Percentiles rank a stretch among this genome's conserved stretches.
phyloP scores from a whole-genome alignment of 2,797 vertebrate genomes.

The Aeoliscus strigatus region DNA sequence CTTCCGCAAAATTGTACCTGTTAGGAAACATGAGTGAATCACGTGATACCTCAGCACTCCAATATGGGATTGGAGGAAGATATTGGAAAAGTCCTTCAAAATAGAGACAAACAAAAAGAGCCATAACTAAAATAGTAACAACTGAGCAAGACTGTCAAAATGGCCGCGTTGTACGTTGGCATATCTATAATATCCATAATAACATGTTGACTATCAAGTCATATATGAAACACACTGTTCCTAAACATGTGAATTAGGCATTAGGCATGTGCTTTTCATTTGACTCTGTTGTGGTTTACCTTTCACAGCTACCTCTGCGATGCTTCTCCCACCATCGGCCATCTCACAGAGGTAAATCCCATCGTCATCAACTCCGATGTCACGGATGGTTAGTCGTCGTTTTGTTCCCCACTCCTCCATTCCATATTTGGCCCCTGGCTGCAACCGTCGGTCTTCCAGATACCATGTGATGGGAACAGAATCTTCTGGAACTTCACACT shows the following conservation, averaged over 20 bases:
- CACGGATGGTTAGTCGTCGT: slow-evolving; percentile 87
- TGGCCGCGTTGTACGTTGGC: too few species aligned
- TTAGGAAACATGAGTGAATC: slow-evolving; percentile 11
- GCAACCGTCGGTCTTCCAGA: slow-evolving; percentile 90
- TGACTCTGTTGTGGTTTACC: slow-evolving; percentile 66
- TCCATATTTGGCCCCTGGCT: slow-evolving; percentile 92
- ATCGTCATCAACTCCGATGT: slow-evolving; percentile 89
- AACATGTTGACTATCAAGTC: too few species aligned
- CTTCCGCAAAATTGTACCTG: slow-evolving; percentile 88
- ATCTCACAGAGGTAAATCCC: slow-evolving; percentile 98
- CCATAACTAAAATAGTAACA: too few species aligned
- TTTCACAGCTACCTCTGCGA: slow-evolving; percentile 94
- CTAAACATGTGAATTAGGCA: too few species aligned
- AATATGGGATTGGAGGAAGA: too few species aligned
- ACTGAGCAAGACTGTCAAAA: too few species aligned
- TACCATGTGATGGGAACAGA: slow-evolving; percentile 93
- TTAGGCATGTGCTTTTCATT: too few species aligned
- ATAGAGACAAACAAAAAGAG: too few species aligned
- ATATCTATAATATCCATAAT: too few species aligned
- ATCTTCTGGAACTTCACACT: slow-evolving; percentile 94
- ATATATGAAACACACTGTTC: too few species aligned
- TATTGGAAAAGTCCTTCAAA: too few species aligned
- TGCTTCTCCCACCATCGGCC: slow-evolving; percentile 90
- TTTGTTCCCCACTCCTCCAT: slow-evolving; percentile 92
- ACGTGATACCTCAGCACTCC: background rate